Evolutionary conservation across 2,888 invertebrate genomes (phyloP).

Genomic region (Parnassius apollo): DNA sequence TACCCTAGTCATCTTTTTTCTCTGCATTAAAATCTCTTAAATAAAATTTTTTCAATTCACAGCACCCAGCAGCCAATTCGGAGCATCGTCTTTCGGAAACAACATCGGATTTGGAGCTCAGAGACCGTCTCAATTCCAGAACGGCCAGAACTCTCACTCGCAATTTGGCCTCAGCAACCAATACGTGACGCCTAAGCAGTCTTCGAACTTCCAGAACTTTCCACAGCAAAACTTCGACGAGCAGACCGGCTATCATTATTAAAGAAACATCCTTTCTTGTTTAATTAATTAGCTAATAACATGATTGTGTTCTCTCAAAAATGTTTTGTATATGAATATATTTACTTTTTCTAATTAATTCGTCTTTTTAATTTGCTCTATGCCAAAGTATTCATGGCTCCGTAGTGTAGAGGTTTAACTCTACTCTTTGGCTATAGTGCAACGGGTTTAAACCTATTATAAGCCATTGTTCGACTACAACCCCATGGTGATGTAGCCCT

Average conservation of each 20-base stretch:
- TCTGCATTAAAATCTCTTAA: neutral
- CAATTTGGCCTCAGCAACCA: constrained; percentile 55
- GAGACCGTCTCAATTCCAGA: constrained; percentile 19
- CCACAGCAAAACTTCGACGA: constrained; percentile 70
- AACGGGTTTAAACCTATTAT: no score
- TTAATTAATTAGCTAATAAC: constrained; percentile 22
- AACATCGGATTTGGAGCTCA: constrained; percentile 27
- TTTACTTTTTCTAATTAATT: constrained; percentile 12
- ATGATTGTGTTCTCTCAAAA: constrained; percentile 28
- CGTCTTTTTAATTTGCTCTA: no score
- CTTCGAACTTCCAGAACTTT: constrained; percentile 45
- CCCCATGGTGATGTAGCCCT: no score
- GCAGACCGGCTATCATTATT: constrained; percentile 67
- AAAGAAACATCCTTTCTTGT: constrained; percentile 26
- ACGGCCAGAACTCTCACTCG: constrained; percentile 15
- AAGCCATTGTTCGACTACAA: no score
- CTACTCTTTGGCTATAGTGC: no score
- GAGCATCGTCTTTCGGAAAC: constrained; percentile 33
- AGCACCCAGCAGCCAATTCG: constrained; percentile 42
- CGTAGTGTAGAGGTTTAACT: no score
- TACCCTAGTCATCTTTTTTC: no score
- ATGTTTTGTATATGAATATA: constrained; percentile 24
- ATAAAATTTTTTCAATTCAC: constrained; percentile 3
- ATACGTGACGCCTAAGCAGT: constrained; percentile 57
- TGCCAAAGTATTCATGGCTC: no score